Conservation (phyloP, 2,888 invertebrate species). For the Drosophila suboccidentalis region DNA sequence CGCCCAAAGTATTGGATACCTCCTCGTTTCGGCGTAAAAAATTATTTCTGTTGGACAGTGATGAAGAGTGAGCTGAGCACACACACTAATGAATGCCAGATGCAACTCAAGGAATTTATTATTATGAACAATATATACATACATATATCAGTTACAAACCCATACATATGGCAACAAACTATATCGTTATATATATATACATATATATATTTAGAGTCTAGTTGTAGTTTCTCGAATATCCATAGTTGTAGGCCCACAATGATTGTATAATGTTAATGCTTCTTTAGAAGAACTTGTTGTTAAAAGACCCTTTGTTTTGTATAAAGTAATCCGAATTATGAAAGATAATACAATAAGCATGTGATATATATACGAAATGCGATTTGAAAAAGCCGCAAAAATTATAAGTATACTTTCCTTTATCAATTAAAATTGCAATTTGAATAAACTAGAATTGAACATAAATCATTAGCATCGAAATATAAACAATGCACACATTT, state of each 20-base stretch:
- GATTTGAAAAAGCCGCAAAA: slow-evolving; percentile 66
- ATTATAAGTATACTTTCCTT: slow-evolving; percentile 32
- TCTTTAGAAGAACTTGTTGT: slow-evolving; percentile 79
- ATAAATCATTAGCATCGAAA: background rate
- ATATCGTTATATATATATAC: slow-evolving; percentile 50
- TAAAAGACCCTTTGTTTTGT: slow-evolving; percentile 53
- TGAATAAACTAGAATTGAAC: slow-evolving; percentile 23
- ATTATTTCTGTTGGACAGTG: slow-evolving; percentile 78
- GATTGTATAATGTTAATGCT: slow-evolving; percentile 75
- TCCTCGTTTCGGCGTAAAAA: slow-evolving; percentile 82
- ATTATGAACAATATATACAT: slow-evolving; percentile 36
- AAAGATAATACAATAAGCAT: slow-evolving; percentile 70
- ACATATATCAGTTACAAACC: slow-evolving; percentile 59
- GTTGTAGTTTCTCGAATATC: slow-evolving; percentile 54
- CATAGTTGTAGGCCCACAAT: slow-evolving; percentile 55
- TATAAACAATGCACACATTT: background rate
- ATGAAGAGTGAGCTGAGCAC: slow-evolving; percentile 72
- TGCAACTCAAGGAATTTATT: slow-evolving; percentile 58
- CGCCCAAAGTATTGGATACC: slow-evolving; percentile 70
- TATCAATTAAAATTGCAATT: slow-evolving; percentile 47
- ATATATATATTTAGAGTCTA: slow-evolving; percentile 50
- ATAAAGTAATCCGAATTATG: slow-evolving; percentile 59
- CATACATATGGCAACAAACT: slow-evolving; percentile 65
- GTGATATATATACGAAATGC: slow-evolving; percentile 75
- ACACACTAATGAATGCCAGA: background rate